Conservation (phyloP, 1,140 invertebrate species). For the Temnothorax nylanderi region DNA sequence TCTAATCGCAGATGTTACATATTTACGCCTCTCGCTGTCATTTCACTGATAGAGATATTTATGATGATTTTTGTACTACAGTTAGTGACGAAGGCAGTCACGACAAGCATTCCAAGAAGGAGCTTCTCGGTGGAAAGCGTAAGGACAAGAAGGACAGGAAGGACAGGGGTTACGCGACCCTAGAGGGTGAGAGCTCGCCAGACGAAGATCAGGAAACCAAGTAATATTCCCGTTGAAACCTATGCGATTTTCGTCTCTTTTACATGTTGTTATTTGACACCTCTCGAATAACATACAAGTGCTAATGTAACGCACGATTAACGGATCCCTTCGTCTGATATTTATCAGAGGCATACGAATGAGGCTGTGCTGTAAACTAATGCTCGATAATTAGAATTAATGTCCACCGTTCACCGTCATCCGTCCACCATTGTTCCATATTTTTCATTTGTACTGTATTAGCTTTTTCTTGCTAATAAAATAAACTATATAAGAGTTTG, state of each 20-base stretch:
- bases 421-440: neutral
- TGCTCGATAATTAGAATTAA: conserved; percentile 20
- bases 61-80: conserved; percentile 74
- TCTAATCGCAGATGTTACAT: neutral
- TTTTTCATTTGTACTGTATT: neutral
- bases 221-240: conserved; percentile 83
- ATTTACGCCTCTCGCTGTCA: neutral
- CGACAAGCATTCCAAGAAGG: conserved; percentile 92
- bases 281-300: neutral
- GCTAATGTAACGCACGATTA: conserved; percentile 14
- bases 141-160: conserved; percentile 95
- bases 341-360: neutral
- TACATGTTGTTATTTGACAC: neutral
- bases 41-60: neutral
- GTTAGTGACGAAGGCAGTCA: conserved; percentile 91
- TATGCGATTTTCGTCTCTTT: neutral
- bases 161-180: conserved; percentile 94
- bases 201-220: conserved; percentile 95
- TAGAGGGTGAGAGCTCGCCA: conserved; percentile 96
- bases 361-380: neutral
- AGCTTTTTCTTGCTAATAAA: neutral
- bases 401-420: too few species aligned
- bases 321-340: neutral
- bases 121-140: conserved; percentile 89
- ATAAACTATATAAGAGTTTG: neutral